Evolutionary conservation across 2,113 vertebrate genomes (phyloP), one percentile per base, ranked within the genome.

Genomic region (Muntiacus muntjak): DNA sequence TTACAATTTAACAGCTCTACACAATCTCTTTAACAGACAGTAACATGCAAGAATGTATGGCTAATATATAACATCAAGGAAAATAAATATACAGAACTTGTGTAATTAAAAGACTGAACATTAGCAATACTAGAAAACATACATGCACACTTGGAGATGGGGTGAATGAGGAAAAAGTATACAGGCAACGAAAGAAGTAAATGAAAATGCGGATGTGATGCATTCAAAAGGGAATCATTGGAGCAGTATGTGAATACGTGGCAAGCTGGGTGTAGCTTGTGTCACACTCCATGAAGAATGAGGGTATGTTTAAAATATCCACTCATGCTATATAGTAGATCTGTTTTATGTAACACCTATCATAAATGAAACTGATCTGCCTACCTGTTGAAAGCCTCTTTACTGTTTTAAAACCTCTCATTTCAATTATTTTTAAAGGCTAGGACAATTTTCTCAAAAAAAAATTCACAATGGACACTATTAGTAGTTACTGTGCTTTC

Each of bases 1-100:
- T 55, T 30, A 89, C 50, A 82, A 28, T 87, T 12, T 93, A 87
- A 92, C 57, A 96, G 92, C 60, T 89, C 87, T 90, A 47, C 78
- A 92, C 87, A 93, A 60, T 91, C 23, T 82, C 93, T 96, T 55
- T 95, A 86, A 91, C 50, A 96, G 36, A 96, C 13, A 97, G 87
- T 91, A 95, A 90, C 98, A 98, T 98, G 98, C 98, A 98, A 97
- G 97, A 85, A 93, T 54, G 1, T 7, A 94, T 43, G 96, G 90
- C 97, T 96, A 96, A 96, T 92, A 96, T 91, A 95, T 54, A 95
- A 97, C 55, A 47, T 25, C 43, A 92, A 78, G 40, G 45, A 96
- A 97, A 96, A 9, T 21, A 94, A 40, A 90, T 50, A 84, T 7
- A 88, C 2, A 87, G 15, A 87, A 83, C n/a, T 82, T 36, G 8